Evolutionary conservation across 2,888 invertebrate species (phyloP), one percentile per base, ranked within the genome.

Genomic region (Ptychoptera contaminata): DNA sequence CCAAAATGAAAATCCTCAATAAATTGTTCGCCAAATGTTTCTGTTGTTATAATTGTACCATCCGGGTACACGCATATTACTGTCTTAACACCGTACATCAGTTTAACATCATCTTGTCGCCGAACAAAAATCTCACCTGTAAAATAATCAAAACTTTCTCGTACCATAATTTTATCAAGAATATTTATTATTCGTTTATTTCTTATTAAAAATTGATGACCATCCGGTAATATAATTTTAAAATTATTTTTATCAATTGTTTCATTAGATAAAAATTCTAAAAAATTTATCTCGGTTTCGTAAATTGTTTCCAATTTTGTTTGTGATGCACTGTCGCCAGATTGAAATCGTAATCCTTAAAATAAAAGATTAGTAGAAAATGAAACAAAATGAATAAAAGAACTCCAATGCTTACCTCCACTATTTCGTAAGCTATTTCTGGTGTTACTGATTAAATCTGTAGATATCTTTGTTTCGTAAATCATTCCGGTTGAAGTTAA

Each of bases 31-130:
- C 15, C n/a, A 31, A 32, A 31, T 8, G 14, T 10, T 1, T 16
- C 40, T 5, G 47, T 43, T 37, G 41, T 47, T 11, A 47, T 43
- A n/a, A 49, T 12, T 4, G 49, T 49, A 1, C 46, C 47, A 38
- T 49, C 44, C 8, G 44, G 43, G 38, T 42, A 49, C n/a, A 44
- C 44, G 9, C 45, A 45, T 2, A 42, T 15, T 5, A 43, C 38
- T 9, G 29, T 32, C 8, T 39, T 34, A 15, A n/a, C 12, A 15
- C 30, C 16, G 7, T 42, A 32, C 14, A 42, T 12, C 6, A 46
- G 44, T 43, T 43, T 49, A 1, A 47, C 41, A 2, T 46, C 47
- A 36, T 43, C 46, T 39, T 47, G 47, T 16, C 47, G 34, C 14
- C 30, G 37, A 8, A 46, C n/a, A 1, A 16, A 9, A 7, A 40